Evolutionary conservation across 1,140 invertebrate genomes (phyloP), one percentile per base, ranked within the genome.

Genomic region (Drosophila arawakana): DNA sequence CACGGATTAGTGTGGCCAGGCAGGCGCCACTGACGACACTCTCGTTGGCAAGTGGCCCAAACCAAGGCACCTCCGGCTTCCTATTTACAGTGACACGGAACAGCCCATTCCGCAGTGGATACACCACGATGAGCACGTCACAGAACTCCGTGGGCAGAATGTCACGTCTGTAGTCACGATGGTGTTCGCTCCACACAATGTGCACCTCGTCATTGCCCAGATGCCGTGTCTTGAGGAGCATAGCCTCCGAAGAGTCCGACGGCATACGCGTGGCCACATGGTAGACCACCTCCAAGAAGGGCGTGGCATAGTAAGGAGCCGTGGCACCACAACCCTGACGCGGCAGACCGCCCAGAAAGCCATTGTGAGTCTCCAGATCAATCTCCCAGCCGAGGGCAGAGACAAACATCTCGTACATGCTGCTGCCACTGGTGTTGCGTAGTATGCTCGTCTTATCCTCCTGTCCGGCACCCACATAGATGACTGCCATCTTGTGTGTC

Each of bases 61-160:
- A 99, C 92, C 96, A 97, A 3, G 97, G 97, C 73, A 98, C 97
- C 90, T 98, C 97, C 44, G 96, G 94, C 93, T 98, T 98, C 79
- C 96, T 95, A 72, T 96, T 95, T 35, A 98, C 95, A 47, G 97
- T 97, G 71, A 98, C 96, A 49, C 97, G 94, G 90, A 96, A 97
- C 41, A 98, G 93, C 41, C 95, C 95, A 90, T 97, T 97, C 15
- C 95, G 94, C 74, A 98, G 93, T 7, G 98, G 98, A 94, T 99
- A 99, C 80, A 99, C 97, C 8, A 97, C 97, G 91, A 99, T 99
- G 7, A 99, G 94, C 54, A 99, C 97, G 94, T 99, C 99, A 92
- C 98, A 99, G 94, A 99, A 99, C 94, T 99, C 98, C 11, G 99
- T 99, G 21, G 99, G 98, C 92, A 99, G 97, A 72, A 99, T 99